Evolutionary conservation across 2,797 vertebrate genomes (phyloP).

Genomic region (Sebastes oblongus): DNA sequence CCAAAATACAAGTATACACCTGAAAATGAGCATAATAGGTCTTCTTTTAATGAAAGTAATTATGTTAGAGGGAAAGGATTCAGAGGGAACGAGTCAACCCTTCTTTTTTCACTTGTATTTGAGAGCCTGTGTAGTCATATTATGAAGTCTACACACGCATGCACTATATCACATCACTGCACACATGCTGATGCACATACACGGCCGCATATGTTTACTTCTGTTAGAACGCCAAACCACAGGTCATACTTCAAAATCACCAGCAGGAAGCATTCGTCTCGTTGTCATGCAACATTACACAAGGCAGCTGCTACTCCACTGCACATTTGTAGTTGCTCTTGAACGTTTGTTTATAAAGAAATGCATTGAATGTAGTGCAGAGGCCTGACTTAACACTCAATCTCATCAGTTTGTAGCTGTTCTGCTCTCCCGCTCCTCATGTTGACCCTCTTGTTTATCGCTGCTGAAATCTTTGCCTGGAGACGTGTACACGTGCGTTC

Average conservation of each 20-base stretch:
- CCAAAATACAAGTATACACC: no score
- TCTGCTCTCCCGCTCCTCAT: not conserved
- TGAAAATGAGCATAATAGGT: no score
- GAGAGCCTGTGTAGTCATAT: not conserved
- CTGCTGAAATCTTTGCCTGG: not conserved
- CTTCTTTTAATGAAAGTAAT: not conserved
- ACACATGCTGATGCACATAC: constrained; percentile 1
- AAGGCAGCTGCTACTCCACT: constrained; percentile 3
- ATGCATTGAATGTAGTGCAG: not conserved
- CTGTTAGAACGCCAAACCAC: constrained; percentile 24
- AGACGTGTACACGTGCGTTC: not conserved
- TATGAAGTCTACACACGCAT: not conserved
- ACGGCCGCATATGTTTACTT: constrained; percentile 6
- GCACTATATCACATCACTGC: not conserved
- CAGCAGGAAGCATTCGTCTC: constrained; percentile 9
- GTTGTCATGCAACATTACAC: constrained; percentile 35
- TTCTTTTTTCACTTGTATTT: not conserved
- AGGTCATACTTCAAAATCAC: constrained; percentile 8
- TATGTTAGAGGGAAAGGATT: not conserved
- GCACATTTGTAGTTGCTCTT: constrained; percentile 3
- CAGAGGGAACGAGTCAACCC: not conserved
- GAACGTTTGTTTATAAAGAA: not conserved
- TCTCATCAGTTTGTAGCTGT: not conserved
- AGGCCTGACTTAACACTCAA: not conserved
- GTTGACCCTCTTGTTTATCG: not conserved